Evolutionary conservation across 1,140 invertebrate species (phyloP).

Genomic region (Artemia franciscana): DNA sequence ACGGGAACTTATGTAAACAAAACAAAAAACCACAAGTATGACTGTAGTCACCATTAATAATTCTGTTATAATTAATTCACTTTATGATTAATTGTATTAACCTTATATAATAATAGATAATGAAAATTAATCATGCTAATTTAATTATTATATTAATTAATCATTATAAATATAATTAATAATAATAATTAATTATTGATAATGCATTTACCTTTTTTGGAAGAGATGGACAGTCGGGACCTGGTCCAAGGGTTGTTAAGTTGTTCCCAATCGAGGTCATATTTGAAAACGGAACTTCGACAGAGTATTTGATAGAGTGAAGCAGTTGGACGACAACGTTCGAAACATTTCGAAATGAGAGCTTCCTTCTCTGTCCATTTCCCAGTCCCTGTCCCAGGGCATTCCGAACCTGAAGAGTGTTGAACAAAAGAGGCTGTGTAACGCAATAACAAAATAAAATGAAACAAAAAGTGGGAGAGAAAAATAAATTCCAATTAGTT

Average conservation of each 20-base stretch:
- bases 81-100: too few species aligned
- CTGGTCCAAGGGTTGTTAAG: not conserved
- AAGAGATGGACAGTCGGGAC: not conserved
- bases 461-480: too few species aligned
- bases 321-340: slow-evolving; percentile 71
- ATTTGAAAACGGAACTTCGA: slow-evolving; percentile 75
- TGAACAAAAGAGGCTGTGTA: slow-evolving; percentile 38
- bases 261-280: slow-evolving; percentile 31
- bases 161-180: too few species aligned
- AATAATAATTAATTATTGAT: too few species aligned
- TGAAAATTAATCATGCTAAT: too few species aligned
- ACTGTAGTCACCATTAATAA: too few species aligned
- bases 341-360: slow-evolving; percentile 74
- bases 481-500: slow-evolving; percentile 8
- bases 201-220: not conserved
- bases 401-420: slow-evolving; percentile 39
- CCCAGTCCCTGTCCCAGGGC: slow-evolving; percentile 26
- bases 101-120: too few species aligned
- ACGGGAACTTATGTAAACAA: too few species aligned
- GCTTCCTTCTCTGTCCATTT: slow-evolving; percentile 35
- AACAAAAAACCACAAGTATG: too few species aligned
- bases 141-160: too few species aligned
- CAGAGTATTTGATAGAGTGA: slow-evolving; percentile 73
- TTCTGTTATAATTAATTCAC: too few species aligned
- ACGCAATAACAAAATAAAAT: slow-evolving; percentile 3